Evolutionary conservation across 1,140 invertebrate genomes (phyloP), one percentile per base, ranked within the genome.

Genomic region (Holotrichia oblita): DNA sequence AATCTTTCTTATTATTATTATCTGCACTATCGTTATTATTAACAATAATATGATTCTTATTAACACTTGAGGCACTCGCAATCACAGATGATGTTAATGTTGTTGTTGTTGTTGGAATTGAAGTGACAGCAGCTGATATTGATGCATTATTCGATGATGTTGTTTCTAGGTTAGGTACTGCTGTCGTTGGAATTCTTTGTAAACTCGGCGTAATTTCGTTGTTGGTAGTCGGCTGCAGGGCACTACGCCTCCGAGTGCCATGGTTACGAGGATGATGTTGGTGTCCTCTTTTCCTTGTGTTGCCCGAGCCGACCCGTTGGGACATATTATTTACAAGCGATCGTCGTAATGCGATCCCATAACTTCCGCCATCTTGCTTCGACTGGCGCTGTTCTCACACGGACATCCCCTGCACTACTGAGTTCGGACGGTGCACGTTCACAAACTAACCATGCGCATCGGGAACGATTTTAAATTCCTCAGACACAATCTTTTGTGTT

Each of bases 181-280:
- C 14, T 64, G 59, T 22, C 12, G 77, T 55, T 73, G 75, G 77
- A 73, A 55, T 55, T 69, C 22, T 17, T 69, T 76, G 79, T 74
- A 55, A 55, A 55, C 48, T 55, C 48, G 48, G 48, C 48, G 48
- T 55, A 55, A 55, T 55, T 55, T 73, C 44, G 41, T 74, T 22
- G 34, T 74, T 73, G 73, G 42, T 64, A 48, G 82, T 80, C 77
- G 83, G 82, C 74, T 85, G 81, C 77, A 83, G 86, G 85, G 88
- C 86, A 61, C 83, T 82, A 79, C 83, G 87, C 83, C 86, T 83
- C 64, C 89, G 83, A 75, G 82, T 87, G 73, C 89, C 88, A 64
- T 87, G 81, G 80, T 89, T 89, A 40, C 91, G 89, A 81, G 91
- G 93, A 89, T 94, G 93, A 87, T 94, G 93, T 87, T 94, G 93